Percentiles rank a stretch among this genome's conserved stretches.
phyloP scores from a whole-genome alignment of 1,140 invertebrate genomes.

The Megathymus violae region DNA sequence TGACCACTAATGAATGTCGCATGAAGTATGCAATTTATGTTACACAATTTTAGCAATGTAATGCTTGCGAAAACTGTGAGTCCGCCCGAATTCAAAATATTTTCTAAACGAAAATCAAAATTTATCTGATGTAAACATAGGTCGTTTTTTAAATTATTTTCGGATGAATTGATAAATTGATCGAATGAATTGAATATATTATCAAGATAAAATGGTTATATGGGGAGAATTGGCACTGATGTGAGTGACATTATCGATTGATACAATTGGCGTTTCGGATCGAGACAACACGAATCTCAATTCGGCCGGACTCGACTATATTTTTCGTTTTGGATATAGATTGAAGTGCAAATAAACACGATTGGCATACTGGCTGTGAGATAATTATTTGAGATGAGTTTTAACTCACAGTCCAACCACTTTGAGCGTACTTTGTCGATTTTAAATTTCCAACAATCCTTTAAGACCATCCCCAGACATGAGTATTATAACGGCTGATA shows the following conservation, averaged over 20 bases:
- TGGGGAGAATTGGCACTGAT: constrained; percentile 7
- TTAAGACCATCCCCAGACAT: background rate
- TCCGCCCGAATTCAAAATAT: constrained; percentile 11
- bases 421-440: background rate
- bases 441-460: background rate
- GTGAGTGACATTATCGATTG: background rate
- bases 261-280: constrained; percentile 6
- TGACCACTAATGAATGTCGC: constrained; percentile 17
- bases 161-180: background rate
- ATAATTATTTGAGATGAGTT: background rate
- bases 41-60: too few relatives aligned
- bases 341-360: background rate
- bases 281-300: constrained; percentile 3
- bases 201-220: background rate
- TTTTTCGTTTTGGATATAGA: constrained; percentile 3
- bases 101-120: background rate
- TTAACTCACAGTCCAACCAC: background rate
- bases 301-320: constrained; percentile 19
- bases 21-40: too few relatives aligned
- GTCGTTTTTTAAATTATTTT: constrained; percentile 11
- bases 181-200: too few relatives aligned
- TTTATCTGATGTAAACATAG: background rate
- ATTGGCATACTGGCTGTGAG: constrained; percentile 3
- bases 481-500: background rate
- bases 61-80: constrained; percentile 21